A percentile compares a stretch with the other conserved stretches of the same genome.
Evolutionary conservation across 2,888 invertebrate genomes (phyloP).

Genomic region (Sminthurides aquaticus): DNA sequence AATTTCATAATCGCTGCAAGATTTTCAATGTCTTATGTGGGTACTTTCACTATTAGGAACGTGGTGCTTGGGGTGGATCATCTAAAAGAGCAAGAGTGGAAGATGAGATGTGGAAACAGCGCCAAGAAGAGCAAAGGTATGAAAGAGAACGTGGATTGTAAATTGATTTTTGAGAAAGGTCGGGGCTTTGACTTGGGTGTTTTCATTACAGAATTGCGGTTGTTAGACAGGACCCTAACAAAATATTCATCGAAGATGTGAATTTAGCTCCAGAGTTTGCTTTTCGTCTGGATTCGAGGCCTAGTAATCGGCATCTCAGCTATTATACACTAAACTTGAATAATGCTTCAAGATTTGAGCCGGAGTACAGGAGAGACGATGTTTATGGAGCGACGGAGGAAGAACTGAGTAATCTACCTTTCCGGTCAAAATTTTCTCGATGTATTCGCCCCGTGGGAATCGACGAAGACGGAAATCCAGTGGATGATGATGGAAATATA

Average conservation of each 20-base stretch:
- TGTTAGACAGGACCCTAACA: conserved; percentile 26
- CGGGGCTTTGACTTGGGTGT: not conserved
- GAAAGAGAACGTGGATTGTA: too few species aligned
- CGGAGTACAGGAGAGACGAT: conserved; percentile 11
- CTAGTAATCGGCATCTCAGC: conserved; percentile 17
- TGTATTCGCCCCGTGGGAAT: conserved; percentile 19
- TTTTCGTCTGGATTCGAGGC: conserved; percentile 33
- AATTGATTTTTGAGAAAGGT: not conserved
- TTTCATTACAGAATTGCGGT: conserved; percentile 22
- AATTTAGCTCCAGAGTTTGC: conserved; percentile 32
- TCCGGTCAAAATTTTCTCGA: conserved; percentile 9
- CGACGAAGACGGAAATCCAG: conserved; percentile 23
- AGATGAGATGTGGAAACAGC: not conserved
- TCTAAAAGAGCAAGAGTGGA: not conserved
- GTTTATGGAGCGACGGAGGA: conserved; percentile 33
- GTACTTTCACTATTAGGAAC: too few species aligned
- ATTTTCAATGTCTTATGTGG: too few species aligned
- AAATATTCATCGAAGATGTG: conserved; percentile 37
- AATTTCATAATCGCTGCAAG: too few species aligned
- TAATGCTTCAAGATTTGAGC: conserved; percentile 24
- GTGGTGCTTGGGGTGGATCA: too few species aligned
- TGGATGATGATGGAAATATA: conserved; percentile 12
- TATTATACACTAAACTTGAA: conserved; percentile 19
- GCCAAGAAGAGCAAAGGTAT: conserved; percentile 29
- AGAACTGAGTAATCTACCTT: conserved; percentile 22